Percentiles rank a stretch among this genome's conserved stretches.
These are phyloP conservation scores for Gasterosteus aculeatus DNA, from an alignment of 2,113 vertebrate species.

Conservation along the genomic window DNA sequence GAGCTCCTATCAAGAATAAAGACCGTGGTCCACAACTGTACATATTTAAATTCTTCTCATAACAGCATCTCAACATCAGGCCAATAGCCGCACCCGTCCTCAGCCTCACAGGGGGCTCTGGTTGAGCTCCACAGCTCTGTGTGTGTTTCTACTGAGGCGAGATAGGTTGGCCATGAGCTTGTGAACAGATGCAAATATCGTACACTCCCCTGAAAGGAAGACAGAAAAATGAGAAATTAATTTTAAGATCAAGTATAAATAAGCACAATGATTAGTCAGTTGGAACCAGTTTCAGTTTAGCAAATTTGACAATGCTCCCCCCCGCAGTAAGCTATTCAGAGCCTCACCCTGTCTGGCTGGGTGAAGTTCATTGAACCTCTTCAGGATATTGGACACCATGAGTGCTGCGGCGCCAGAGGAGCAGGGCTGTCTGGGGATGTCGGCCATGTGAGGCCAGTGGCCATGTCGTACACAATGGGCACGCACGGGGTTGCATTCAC, in stretches of 20 bases:
- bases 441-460: slow-evolving; percentile 95
- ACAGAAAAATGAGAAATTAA: slow-evolving; percentile 16
- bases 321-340: background rate
- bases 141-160: slow-evolving; percentile 83
- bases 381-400: slow-evolving; percentile 98
- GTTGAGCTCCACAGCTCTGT: slow-evolving; percentile 56
- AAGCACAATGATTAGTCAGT: background rate
- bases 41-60: slow-evolving; percentile 73
- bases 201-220: slow-evolving; percentile 93
- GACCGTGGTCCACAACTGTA: slow-evolving; percentile 42
- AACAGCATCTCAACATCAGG: slow-evolving; percentile 48
- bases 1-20: slow-evolving; percentile 52
- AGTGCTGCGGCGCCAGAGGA: slow-evolving; percentile 95
- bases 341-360: slow-evolving; percentile 88
- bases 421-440: slow-evolving; percentile 98
- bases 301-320: too few relatives aligned
- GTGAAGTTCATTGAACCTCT: slow-evolving; percentile 98
- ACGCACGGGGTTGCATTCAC: slow-evolving; percentile 64
- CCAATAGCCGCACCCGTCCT: slow-evolving; percentile 18
- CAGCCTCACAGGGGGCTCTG: background rate
- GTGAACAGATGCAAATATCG: slow-evolving; percentile 98
- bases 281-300: too few relatives aligned
- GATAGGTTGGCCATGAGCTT: slow-evolving; percentile 98
- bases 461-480: slow-evolving; percentile 99
- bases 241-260: background rate